Evolutionary conservation across 23 tunicate species (phyloP).

Genomic region (Ciona savignyi): DNA sequence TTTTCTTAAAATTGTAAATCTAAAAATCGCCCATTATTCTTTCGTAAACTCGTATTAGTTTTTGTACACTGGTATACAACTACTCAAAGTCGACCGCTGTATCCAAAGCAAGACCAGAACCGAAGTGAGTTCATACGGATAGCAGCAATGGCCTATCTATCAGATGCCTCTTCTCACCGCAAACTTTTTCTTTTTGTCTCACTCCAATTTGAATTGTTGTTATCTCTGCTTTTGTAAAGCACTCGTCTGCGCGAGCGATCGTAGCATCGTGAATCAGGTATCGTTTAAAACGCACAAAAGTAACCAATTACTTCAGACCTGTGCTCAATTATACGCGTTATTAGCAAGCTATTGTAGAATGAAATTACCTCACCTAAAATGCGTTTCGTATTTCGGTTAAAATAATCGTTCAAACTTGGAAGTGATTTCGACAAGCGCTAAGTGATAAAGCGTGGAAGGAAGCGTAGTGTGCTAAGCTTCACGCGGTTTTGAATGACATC

Average conservation of each 20-base stretch:
- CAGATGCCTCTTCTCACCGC: background rate
- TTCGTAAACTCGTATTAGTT: too few species aligned
- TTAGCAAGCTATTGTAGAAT: background rate
- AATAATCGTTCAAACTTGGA: too few species aligned
- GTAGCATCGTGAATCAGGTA: background rate
- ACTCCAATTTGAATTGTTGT: background rate
- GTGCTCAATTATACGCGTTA: background rate
- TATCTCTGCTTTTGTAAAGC: background rate
- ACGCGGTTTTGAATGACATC: background rate
- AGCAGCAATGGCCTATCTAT: background rate
- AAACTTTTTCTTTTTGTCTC: background rate
- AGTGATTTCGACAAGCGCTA: background rate
- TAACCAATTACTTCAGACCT: background rate
- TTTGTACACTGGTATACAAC: too few species aligned
- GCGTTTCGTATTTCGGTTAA: too few species aligned
- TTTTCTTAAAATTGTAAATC: too few species aligned
- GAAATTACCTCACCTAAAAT: background rate
- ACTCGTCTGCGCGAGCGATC: background rate
- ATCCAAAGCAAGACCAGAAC: too few species aligned
- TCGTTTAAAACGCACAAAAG: background rate
- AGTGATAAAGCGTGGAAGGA: background rate
- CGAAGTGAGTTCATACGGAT: too few species aligned
- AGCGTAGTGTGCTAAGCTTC: background rate
- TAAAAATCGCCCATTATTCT: too few species aligned
- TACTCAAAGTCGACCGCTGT: too few species aligned